These are phyloP conservation scores for Peromyscus attwateri DNA, from an alignment of 2,797 vertebrate species.

Conservation along the genomic window DNA sequence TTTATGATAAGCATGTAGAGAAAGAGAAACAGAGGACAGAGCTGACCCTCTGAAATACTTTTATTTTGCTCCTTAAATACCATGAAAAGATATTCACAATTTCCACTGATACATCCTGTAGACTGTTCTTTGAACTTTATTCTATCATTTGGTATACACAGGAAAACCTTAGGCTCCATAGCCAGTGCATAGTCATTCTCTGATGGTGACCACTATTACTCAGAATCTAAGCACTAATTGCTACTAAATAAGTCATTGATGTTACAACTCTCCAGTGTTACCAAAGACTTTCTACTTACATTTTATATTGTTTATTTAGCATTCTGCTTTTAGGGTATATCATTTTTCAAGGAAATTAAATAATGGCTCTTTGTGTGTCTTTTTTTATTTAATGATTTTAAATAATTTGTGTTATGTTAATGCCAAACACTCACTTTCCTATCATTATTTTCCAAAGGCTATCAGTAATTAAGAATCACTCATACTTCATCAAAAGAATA, in stretches of 20 bases:
- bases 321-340: background rate
- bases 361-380: background rate
- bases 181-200: background rate
- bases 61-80: background rate
- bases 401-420: background rate
- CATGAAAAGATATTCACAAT: background rate
- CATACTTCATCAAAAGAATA: background rate
- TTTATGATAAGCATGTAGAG: background rate
- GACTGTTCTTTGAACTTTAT: conserved; percentile 7
- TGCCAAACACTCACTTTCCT: background rate
- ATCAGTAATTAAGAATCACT: background rate
- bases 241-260: background rate
- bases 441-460: background rate
- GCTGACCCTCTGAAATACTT: background rate
- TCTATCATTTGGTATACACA: background rate
- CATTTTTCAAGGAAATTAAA: conserved; percentile 38
- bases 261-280: background rate
- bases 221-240: background rate
- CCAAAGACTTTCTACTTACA: background rate
- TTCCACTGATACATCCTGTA: background rate
- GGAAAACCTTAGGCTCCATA: background rate
- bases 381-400: background rate
- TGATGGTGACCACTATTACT: background rate
- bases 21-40: background rate
- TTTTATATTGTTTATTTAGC: background rate